A percentile compares a stretch with the other conserved stretches of the same genome.
These are phyloP conservation scores for Cantharis flavilabris DNA, from an alignment of 2,888 invertebrate species.

Conservation along the genomic window DNA sequence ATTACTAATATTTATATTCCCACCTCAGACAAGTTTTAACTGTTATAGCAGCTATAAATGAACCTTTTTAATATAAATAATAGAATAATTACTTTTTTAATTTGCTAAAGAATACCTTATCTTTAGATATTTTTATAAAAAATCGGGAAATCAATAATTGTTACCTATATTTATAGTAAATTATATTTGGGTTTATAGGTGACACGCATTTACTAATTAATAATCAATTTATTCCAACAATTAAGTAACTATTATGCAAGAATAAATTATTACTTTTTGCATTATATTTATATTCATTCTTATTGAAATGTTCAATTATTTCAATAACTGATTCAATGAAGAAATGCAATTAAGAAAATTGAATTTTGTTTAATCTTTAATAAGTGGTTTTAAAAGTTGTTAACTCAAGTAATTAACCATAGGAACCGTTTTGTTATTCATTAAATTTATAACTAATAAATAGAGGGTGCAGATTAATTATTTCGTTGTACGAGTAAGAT, in stretches of 20 bases:
- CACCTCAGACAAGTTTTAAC: background rate
- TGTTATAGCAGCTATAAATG: background rate
- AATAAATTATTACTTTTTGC: background rate
- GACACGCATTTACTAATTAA: background rate
- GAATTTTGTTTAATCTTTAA: background rate
- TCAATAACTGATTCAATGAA: background rate
- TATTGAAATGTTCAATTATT: background rate
- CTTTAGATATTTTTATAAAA: background rate
- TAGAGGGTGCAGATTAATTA: background rate
- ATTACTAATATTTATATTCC: background rate
- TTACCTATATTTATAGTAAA: too few relatives aligned
- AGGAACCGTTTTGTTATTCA: background rate
- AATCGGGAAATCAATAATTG: too few relatives aligned
- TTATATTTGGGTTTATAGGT: too few relatives aligned
- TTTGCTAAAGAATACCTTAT: background rate
- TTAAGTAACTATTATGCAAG: background rate
- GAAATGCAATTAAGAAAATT: conserved; percentile 4
- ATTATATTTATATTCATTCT: background rate
- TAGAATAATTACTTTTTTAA: background rate
- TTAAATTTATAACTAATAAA: background rate
- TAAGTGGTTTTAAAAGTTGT: too few relatives aligned
- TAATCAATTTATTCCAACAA: background rate
- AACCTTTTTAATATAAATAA: background rate
- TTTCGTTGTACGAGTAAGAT: background rate
- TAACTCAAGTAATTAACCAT: background rate